Evolutionary conservation across 2,113 vertebrate species (phyloP).

Genomic region (Eulemur macaco): DNA sequence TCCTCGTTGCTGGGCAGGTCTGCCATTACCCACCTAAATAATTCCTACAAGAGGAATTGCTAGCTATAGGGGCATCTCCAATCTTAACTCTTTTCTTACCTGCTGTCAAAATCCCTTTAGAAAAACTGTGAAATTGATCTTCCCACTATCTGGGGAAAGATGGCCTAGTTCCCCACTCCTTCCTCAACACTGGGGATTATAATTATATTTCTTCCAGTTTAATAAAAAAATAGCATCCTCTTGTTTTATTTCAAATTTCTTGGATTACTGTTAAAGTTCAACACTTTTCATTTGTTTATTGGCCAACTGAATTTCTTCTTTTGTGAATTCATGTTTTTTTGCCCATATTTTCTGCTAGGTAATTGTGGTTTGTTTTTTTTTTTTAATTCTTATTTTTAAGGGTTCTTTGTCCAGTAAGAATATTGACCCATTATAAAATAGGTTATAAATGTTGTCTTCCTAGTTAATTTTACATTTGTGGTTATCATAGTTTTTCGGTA

Average conservation of each 20-base stretch:
- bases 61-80: fast-evolving
- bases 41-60: background rate
- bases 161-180: fast-evolving
- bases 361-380: background rate
- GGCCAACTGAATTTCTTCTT: background rate
- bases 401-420: background rate
- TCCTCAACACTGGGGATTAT: fast-evolving
- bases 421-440: fast-evolving
- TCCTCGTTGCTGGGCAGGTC: background rate
- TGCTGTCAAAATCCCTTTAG: background rate
- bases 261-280: background rate
- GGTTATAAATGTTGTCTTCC: background rate
- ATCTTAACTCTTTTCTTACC: too few relatives aligned
- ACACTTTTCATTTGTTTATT: too few relatives aligned
- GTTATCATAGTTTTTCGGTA: background rate
- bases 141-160: fast-evolving
- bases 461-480: background rate
- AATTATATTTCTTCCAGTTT: background rate
- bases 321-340: background rate
- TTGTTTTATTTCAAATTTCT: background rate
- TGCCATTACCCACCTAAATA: background rate
- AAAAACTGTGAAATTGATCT: fast-evolving
- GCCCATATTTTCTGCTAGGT: background rate
- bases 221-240: background rate
- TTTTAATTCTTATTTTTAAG: background rate